Conservation (phyloP, 1,140 invertebrate species). For the Cepaea nemoralis region DNA sequence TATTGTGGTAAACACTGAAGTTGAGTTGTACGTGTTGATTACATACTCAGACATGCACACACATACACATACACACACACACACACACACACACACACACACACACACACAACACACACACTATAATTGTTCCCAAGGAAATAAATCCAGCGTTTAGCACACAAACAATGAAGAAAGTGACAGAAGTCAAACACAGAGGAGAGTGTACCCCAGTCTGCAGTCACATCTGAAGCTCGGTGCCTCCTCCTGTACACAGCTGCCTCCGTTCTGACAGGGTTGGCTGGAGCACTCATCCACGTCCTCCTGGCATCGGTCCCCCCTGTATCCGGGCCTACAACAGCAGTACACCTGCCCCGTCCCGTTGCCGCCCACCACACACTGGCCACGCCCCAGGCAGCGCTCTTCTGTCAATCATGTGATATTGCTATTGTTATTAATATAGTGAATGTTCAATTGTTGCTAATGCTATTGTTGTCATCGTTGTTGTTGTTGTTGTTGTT, state of each 20-base stretch:
- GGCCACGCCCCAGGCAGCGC: slow-evolving; percentile 15
- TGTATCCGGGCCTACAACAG: slow-evolving; percentile 44
- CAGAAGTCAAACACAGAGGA: too few species aligned
- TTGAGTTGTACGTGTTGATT: too few species aligned
- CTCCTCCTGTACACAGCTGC: slow-evolving; percentile 21
- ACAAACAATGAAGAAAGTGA: too few species aligned
- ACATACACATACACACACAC: neutral
- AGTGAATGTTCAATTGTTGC: too few species aligned
- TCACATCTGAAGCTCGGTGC: slow-evolving; percentile 34
- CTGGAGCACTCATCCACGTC: slow-evolving; percentile 40
- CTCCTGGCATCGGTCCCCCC: slow-evolving; percentile 38
- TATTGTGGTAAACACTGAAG: too few species aligned
- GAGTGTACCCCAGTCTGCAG: slow-evolving; percentile 35
- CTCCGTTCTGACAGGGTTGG: slow-evolving; percentile 45
- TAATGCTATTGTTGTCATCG: neutral
- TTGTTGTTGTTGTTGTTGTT: too few species aligned
- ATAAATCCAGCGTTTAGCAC: too few species aligned
- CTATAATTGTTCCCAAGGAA: too few species aligned
- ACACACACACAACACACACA: too few species aligned
- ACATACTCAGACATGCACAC: neutral
- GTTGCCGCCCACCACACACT: slow-evolving; percentile 40
- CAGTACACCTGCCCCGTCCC: slow-evolving; percentile 39
- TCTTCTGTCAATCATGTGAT: too few species aligned
- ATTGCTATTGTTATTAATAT: too few species aligned
- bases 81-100: neutral